Base-by-base conservation (phyloP, 2,888 invertebrate genomes). In the Plutella xylostella region DNA sequence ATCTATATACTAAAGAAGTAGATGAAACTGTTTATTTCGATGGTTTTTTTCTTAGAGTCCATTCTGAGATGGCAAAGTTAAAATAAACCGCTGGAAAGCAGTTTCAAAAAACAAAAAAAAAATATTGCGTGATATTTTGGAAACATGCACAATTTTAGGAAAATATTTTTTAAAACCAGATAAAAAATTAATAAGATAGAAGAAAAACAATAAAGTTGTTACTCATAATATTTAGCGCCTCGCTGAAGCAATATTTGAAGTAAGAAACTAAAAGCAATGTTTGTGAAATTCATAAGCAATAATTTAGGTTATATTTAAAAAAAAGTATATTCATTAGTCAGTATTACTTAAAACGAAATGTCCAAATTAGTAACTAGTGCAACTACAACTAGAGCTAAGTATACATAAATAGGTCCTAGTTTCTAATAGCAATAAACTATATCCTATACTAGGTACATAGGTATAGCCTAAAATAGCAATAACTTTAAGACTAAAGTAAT, bases 351-450 rank as follows among this genome's bases (percentile, higher is more conserved):
- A 55, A 58, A 51, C 42, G 49, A 50, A 65, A 61, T 72, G 73
- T 75, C 72, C 72, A 75, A 73, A 63, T 59, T 71, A 73, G 68
- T 62, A 70, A 65, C 68, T 66, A 50, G 57, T 55, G 30, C 41
- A 43, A 55, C 42, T 63, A 65, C 63, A 66, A 61, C 53, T 58
- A 49, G 51, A 50, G 49, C 43, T 46, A 43, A 51, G 48, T 14
- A 30, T 14, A 33, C 33, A n/a, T 35, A 19, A 18, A 6, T 35
- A 35, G 35, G 15, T 11, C 12, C 19, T 11, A 37, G 37, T n/a
- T 28, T 28, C 28, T 28, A 28, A 6, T 4, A 28, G 11, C n/a
- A n/a, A n/a, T n/a, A 12, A 28, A 28, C n/a, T 28, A 12, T 28
- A 28, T 9, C 28, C 28, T 28, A n/a, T 28, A 12, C 9, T 28